Evolutionary conservation across 2,113 vertebrate genomes (phyloP).

Genomic region (Onychorhynchus coronatus): DNA sequence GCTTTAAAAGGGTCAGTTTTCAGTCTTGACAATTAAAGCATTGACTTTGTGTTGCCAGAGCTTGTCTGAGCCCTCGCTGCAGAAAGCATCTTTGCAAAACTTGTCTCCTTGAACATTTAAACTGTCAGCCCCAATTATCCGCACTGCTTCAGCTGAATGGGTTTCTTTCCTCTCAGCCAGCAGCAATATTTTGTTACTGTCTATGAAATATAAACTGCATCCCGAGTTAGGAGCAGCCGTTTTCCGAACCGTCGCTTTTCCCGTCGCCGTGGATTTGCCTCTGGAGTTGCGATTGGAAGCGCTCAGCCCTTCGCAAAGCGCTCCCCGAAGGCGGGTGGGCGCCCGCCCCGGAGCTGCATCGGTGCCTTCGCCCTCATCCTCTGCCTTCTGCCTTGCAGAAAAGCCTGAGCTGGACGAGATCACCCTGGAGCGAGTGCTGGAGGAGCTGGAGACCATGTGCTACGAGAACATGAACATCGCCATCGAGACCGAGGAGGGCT

Average conservation of each 20-base stretch:
- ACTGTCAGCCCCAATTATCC: conserved; percentile 53
- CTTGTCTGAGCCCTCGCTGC: conserved; percentile 10
- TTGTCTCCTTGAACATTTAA: conserved; percentile 52
- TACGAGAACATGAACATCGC: conserved; percentile 91
- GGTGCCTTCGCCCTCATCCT: neutral
- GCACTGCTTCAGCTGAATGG: conserved; percentile 48
- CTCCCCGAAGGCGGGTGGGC: neutral
- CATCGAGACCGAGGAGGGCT: conserved; percentile 92
- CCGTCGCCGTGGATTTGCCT: neutral
- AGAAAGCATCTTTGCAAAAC: conserved; percentile 28
- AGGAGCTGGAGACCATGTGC: conserved; percentile 89
- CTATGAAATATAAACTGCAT: neutral
- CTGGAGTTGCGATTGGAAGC: neutral
- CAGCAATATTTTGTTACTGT: conserved; percentile 44
- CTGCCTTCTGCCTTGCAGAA: conserved; percentile 70
- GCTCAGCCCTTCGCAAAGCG: neutral
- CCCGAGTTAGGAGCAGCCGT: neutral
- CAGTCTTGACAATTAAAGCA: conserved; percentile 2
- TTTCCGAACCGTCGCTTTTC: neutral
- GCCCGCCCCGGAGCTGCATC: accelerated
- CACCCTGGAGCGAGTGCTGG: conserved; percentile 89
- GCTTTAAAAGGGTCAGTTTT: conserved; percentile 36
- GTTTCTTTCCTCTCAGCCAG: conserved; percentile 30
- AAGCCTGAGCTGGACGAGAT: conserved; percentile 89
- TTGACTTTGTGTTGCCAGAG: conserved; percentile 5